Evolutionary conservation across 2,797 vertebrate genomes (phyloP).

Genomic region (Macrochelys suwanniensis): DNA sequence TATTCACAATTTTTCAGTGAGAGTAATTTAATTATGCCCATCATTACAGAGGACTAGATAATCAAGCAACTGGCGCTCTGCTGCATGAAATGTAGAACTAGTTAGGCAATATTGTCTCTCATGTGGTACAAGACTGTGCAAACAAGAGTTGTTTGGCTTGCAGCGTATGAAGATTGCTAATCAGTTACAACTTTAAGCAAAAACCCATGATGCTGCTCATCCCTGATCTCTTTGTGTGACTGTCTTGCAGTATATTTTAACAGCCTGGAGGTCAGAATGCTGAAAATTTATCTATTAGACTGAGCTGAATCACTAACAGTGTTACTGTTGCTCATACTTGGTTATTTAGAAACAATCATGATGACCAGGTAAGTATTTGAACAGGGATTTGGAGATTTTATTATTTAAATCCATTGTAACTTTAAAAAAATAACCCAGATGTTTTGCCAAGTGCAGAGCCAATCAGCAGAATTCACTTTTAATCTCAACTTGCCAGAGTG

Average conservation of each 20-base stretch:
- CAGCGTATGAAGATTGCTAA: background rate
- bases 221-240: background rate
- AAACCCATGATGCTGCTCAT: rapidly evolving
- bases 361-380: slow-evolving; percentile 20
- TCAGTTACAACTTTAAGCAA: background rate
- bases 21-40: background rate
- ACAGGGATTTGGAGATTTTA: background rate
- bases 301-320: background rate
- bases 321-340: background rate
- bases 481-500: rapidly evolving
- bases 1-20: background rate
- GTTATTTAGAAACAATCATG: slow-evolving; percentile 19
- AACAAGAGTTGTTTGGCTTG: background rate
- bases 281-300: rapidly evolving
- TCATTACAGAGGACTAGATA: background rate
- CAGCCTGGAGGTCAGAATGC: background rate
- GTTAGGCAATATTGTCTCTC: background rate
- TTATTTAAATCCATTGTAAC: background rate
- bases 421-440: background rate
- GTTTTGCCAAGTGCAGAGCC: background rate
- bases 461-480: background rate
- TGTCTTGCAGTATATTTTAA: background rate
- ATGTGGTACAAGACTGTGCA: background rate
- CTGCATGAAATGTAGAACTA: background rate
- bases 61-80: background rate